Base-by-base conservation (phyloP, 2,888 invertebrate genomes). In the Lasioglossum pauxillum region DNA sequence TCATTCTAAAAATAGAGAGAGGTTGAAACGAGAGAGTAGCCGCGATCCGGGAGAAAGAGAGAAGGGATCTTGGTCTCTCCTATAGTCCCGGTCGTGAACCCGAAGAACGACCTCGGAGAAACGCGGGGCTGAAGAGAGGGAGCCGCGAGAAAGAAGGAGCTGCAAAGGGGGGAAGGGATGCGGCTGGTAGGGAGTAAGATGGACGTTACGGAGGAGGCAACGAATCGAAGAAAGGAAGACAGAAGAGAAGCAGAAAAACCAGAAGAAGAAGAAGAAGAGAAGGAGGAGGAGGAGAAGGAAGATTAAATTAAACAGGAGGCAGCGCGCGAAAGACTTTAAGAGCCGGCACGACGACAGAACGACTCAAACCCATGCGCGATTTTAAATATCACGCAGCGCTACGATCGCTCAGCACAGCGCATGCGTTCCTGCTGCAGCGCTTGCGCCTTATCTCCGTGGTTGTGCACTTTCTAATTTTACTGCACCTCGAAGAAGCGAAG, bases 1-100 rank as follows among this genome's bases (percentile, higher is more conserved):
- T 95, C 94, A 94, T 93, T 93, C 95, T 93, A 94, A 93, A 94
- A 94, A 94, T 94, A 94, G 90, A 83, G 87, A 90, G 85, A 88
- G 85, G 88, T 89, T 88, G 83, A 86, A 91, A 89, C 77, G 89
- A 85, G 83, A 84, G 87, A 86, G 79, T 82, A 77, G 84, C 82
- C 84, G 53, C 80, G 86, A 81, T 83, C 75, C 67, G 71, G 67
- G 75, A 73, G 79, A 87, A 73, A 82, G 83, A 93, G 93, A 93
- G 92, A 93, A 79, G 83, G 83, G 77, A 81, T 78, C 83, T 23
- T 53, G 78, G 86, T 86, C 89, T 90, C 89, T 90, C 84, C 87
- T 86, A 86, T 85, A 89, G 92, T 87, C 89, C 92, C 93, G 93
- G 93, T 94, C 93, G 92, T 93, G 93, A 93, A 93, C 94, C 93